phyloP scores from a whole-genome alignment of 2,113 vertebrate genomes.

The Cranoglanis bouderius region DNA sequence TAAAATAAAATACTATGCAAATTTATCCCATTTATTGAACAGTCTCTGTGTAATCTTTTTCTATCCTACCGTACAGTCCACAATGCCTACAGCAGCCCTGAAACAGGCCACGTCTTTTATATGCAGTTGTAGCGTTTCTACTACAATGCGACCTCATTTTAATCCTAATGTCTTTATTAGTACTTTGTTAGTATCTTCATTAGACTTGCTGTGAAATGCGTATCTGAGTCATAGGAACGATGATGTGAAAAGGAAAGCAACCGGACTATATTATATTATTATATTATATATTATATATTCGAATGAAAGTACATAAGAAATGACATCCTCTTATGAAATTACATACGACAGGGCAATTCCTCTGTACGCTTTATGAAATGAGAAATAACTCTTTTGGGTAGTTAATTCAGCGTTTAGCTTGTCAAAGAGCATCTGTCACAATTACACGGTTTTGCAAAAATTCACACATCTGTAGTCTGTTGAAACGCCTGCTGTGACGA shows the following conservation, averaged over 20 bases:
- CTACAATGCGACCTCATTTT: constrained; percentile 32
- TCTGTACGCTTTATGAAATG: constrained; percentile 42
- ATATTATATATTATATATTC: too few species aligned
- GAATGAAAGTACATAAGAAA: not conserved
- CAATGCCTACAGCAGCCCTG: not conserved
- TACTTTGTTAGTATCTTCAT: constrained; percentile 62
- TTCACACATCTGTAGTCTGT: not conserved
- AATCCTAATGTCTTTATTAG: constrained; percentile 61
- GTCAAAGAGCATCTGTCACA: constrained; percentile 44
- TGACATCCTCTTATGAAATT: not conserved
- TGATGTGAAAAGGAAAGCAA: constrained; percentile 50
- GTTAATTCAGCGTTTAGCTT: constrained; percentile 27
- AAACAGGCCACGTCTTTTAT: not conserved
- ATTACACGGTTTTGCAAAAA: constrained; percentile 40
- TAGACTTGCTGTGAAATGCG: constrained; percentile 56
- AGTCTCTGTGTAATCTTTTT: not conserved
- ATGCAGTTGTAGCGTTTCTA: too few species aligned
- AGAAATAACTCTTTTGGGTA: constrained; percentile 31
- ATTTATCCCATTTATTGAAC: not conserved
- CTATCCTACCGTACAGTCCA: not conserved
- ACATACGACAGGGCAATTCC: not conserved
- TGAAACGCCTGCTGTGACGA: not conserved
- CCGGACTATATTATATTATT: too few species aligned
- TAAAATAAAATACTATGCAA: not conserved
- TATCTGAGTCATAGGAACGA: constrained; percentile 52